Evolutionary conservation across 2,113 vertebrate species (phyloP), one percentile per base, ranked within the genome.

Genomic region (Platichthys stellatus): DNA sequence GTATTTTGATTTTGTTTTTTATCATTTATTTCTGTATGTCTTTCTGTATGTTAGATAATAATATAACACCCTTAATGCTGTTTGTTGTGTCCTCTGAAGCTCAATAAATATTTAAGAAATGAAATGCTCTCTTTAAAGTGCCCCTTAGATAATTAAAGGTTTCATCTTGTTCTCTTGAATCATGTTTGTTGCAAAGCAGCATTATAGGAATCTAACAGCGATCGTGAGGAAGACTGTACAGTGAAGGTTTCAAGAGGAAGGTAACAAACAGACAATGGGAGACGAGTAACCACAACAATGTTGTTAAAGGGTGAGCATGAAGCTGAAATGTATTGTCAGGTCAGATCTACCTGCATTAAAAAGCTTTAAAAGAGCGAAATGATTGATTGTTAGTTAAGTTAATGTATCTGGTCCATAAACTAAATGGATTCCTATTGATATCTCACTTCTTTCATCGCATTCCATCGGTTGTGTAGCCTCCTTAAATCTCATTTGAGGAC

Each of bases 361-460:
- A 86, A 72, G 79, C 73, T 87, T 82, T 84, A 73, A 84, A 31
- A 81, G 87, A 72, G 28, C 45, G 60, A 24, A 64, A 57, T 70
- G 72, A 84, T 81, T 89, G 14, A 79, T 83, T 87, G 74, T 80
- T 79, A 81, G 74, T 78, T 72, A 69, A 74, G 57, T 76, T 82
- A 82, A 81, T 81, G 83, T 80, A 78, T 77, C 69, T 77, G 60
- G 61, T 70, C 71, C 68, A 82, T 81, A 84, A 73, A 63, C 84
- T 88, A 83, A 89, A 81, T 47, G 1, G 76, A 91, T 85, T 84
- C 82, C 62, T 75, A 88, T 80, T 84, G 82, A 85, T 69, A 85
- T 73, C 74, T 72, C 61, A 57, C 66, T 56, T 81, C 68, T 78
- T 76, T 76, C 69, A 82, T 62, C 6, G 78, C 51, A 76, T 78